phyloP scores from a whole-genome alignment of 2,113 vertebrate genomes.

The Butorides virescens region DNA sequence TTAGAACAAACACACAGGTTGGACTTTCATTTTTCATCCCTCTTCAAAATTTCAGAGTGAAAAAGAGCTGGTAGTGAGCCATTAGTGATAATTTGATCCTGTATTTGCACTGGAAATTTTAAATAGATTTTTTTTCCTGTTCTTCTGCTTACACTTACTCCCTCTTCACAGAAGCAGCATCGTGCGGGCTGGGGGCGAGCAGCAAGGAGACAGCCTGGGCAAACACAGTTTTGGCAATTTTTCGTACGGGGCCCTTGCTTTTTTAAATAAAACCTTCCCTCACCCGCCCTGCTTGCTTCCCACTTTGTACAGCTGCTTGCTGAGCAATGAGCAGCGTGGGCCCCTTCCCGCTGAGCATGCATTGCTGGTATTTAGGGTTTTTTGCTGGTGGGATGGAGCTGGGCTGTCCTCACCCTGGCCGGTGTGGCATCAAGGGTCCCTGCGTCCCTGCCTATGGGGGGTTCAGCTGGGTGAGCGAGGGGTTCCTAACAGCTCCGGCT shows the following conservation, averaged over 20 bases:
- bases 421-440: rapidly evolving
- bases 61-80: neutral
- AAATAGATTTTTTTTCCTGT: neutral
- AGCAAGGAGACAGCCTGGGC: neutral
- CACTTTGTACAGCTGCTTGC: neutral
- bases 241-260: neutral
- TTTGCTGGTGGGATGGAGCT: neutral
- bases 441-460: neutral
- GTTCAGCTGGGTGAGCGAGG: rapidly evolving
- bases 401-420: neutral
- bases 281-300: neutral
- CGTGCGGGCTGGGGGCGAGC: neutral
- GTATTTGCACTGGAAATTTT: neutral
- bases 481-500: neutral
- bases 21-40: constrained; percentile 5
- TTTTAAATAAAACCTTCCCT: neutral
- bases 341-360: neutral
- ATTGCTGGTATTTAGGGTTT: rapidly evolving
- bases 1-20: neutral
- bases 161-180: neutral
- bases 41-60: neutral
- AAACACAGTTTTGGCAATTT: neutral
- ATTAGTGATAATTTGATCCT: neutral
- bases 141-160: neutral
- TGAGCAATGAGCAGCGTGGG: neutral